These are phyloP conservation scores for Lichenostomus cassidix DNA, from an alignment of 2,113 vertebrate species.

Conservation along the genomic window DNA sequence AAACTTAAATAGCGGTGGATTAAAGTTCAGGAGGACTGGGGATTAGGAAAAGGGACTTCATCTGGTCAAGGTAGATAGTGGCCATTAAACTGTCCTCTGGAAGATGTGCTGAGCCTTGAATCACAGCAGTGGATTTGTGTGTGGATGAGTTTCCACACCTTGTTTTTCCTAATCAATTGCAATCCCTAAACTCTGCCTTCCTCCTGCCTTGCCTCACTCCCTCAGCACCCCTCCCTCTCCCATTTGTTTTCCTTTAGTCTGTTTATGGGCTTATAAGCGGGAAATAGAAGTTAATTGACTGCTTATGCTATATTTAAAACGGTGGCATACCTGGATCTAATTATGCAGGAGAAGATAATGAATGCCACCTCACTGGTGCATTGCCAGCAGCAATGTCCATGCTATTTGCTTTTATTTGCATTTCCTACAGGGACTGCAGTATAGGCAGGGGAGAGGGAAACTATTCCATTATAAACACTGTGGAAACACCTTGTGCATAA, in stretches of 20 bases:
- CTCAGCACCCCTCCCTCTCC: not conserved
- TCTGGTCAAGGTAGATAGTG: constrained; percentile 13
- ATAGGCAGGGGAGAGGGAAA: not conserved
- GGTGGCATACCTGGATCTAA: not conserved
- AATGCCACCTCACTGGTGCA: not conserved
- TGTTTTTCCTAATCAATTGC: not conserved
- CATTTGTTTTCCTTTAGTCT: not conserved
- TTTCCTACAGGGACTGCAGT: not conserved
- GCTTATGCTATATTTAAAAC: not conserved
- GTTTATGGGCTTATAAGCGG: not conserved
- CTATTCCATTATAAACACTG: not conserved
- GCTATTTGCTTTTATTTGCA: not conserved
- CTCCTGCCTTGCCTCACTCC: not conserved
- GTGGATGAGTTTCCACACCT: not conserved
- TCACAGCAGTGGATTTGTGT: not conserved
- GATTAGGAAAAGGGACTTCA: constrained; percentile 18
- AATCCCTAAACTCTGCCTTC: not conserved
- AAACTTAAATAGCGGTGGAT: constrained; percentile 25
- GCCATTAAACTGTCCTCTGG: constrained; percentile 7
- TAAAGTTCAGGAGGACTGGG: not conserved
- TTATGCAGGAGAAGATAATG: not conserved
- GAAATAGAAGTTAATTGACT: not conserved
- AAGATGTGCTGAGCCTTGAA: not conserved
- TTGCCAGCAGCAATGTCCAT: not conserved
- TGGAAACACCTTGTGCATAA: not conserved